Percentiles rank a stretch among this genome's conserved stretches.
phyloP scores from a whole-genome alignment of 2,888 invertebrate species.

The Thera obeliscata region DNA sequence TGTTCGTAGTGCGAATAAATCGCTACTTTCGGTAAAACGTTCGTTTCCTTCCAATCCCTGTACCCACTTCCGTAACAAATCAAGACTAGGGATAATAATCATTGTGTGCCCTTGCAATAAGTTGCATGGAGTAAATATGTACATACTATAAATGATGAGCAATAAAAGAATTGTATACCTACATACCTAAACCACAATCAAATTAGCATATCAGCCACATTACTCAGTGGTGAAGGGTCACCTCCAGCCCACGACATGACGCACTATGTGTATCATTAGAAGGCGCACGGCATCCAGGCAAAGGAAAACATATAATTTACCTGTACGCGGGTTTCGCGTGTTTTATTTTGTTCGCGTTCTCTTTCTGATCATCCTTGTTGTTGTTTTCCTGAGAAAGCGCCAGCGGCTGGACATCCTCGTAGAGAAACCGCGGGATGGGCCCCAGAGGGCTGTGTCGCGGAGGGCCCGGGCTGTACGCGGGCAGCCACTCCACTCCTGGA shows the following conservation, averaged over 20 bases:
- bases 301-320: slow-evolving; percentile 63
- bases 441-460: slow-evolving; percentile 81
- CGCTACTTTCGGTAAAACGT: too few relatives aligned
- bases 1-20: too few relatives aligned
- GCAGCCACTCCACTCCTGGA: slow-evolving; percentile 83
- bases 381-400: slow-evolving; percentile 75
- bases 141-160: slow-evolving; percentile 19
- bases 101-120: neutral
- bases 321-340: slow-evolving; percentile 85
- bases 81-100: neutral
- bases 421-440: slow-evolving; percentile 77
- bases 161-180: slow-evolving; percentile 25
- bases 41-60: too few relatives aligned
- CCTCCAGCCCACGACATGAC: slow-evolving; percentile 43
- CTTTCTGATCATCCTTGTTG: slow-evolving; percentile 78
- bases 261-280: slow-evolving; percentile 37
- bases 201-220: slow-evolving; percentile 39
- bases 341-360: slow-evolving; percentile 78
- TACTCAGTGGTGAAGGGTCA: slow-evolving; percentile 49
- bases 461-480: slow-evolving; percentile 80
- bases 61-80: too few relatives aligned
- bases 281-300: slow-evolving; percentile 31
- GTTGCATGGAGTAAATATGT: slow-evolving; percentile 4
- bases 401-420: slow-evolving; percentile 78
- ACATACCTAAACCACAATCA: slow-evolving; percentile 30